Conservation (phyloP, 2,888 invertebrate species). For the Lacanobia oleracea region DNA sequence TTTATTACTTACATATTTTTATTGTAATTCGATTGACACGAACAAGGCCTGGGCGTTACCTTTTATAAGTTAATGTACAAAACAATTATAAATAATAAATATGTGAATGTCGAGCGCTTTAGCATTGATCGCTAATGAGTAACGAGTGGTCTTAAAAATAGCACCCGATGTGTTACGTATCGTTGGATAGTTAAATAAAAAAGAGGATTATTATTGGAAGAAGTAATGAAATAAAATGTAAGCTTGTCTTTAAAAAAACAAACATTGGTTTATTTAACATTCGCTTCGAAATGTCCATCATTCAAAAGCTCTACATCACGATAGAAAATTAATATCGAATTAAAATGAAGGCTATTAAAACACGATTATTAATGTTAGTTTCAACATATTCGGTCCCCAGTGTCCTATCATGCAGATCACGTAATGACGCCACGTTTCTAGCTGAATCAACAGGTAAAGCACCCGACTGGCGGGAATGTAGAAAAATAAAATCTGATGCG, state of each 20-base stretch:
- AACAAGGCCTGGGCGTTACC: slow-evolving; percentile 32
- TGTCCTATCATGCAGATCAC: slow-evolving; percentile 46
- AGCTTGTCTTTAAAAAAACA: neutral
- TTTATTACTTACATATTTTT: slow-evolving; percentile 34
- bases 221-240: neutral
- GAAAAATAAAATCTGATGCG: slow-evolving; percentile 45
- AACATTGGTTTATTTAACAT: neutral
- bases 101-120: slow-evolving; percentile 33
- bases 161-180: neutral
- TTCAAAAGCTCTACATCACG: neutral
- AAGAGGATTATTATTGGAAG: neutral
- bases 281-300: neutral
- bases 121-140: slow-evolving; percentile 38
- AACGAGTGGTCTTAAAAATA: slow-evolving; percentile 39
- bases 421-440: slow-evolving; percentile 55
- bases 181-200: neutral
- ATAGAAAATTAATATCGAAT: neutral
- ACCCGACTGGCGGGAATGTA: slow-evolving; percentile 48
- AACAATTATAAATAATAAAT: slow-evolving; percentile 26
- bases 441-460: slow-evolving; percentile 64
- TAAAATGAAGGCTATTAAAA: slow-evolving; percentile 18
- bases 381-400: slow-evolving; percentile 29
- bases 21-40: slow-evolving; percentile 41
- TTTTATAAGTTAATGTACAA: slow-evolving; percentile 13
- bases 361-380: slow-evolving; percentile 22